phyloP scores from a whole-genome alignment of 92 coral and sea anemone species.

The Ricordea florida region DNA sequence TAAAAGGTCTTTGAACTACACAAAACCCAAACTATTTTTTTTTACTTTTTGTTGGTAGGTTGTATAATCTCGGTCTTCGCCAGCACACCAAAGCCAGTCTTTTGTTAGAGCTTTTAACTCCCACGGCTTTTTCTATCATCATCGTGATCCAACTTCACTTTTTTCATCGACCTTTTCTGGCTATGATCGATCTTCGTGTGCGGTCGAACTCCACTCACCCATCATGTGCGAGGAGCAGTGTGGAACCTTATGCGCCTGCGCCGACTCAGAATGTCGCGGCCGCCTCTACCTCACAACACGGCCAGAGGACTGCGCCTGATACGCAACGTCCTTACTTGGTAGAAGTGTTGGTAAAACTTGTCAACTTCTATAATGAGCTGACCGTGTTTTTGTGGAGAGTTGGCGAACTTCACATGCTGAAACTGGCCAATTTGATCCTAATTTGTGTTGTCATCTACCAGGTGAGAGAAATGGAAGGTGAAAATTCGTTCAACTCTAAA shows the following conservation, averaged over 20 bases:
- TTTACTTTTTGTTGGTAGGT: conserved; percentile 42
- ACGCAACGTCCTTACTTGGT: conserved; percentile 60
- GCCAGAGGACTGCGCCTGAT: not conserved
- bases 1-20: too few relatives aligned
- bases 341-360: conserved; percentile 53
- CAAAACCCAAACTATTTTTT: not conserved
- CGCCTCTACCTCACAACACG: not conserved
- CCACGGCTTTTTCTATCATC: conserved; percentile 96
- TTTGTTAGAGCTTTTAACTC: conserved; percentile 88
- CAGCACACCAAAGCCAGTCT: conserved; percentile 98
- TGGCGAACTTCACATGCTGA: conserved; percentile 93
- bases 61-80: conserved; percentile 94
- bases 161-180: conserved; percentile 96
- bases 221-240: not conserved
- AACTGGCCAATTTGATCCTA: conserved; percentile 82
- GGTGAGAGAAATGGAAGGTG: too few relatives aligned
- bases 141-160: conserved; percentile 96
- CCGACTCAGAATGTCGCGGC: conserved; percentile 6
- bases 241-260: not conserved
- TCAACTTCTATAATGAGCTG: conserved; percentile 73
- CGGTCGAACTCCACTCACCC: conserved; percentile 24
- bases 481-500: too few relatives aligned
- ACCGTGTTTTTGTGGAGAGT: conserved; percentile 93
- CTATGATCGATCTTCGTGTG: conserved; percentile 89
- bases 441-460: conserved; percentile 94